Percentiles rank a stretch among this genome's conserved stretches.
Evolutionary conservation across 2,113 vertebrate genomes (phyloP).

Genomic region (Labrus mixtus): DNA sequence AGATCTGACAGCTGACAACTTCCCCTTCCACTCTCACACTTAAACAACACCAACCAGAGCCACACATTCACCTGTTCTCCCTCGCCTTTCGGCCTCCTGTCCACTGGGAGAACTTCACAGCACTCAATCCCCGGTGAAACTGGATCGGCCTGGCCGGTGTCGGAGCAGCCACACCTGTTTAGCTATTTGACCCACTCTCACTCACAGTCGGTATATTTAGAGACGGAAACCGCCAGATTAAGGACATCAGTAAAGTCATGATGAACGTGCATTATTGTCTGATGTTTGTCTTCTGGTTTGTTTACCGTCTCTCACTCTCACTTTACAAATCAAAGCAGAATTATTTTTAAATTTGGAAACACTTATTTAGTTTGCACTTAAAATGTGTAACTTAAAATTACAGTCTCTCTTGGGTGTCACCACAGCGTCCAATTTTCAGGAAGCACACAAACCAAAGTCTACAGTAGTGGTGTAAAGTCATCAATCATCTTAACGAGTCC

Average conservation of each 20-base stretch:
- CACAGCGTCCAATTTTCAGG: conserved; percentile 25
- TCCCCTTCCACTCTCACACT: conserved; percentile 4
- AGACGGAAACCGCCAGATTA: not conserved
- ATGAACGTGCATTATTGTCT: not conserved
- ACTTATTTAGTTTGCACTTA: not conserved
- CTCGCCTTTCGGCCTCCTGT: conserved; percentile 12
- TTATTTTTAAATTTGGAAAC: conserved; percentile 1
- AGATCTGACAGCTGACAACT: conserved; percentile 35
- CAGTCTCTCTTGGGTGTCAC: conserved; percentile 26
- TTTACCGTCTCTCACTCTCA: not conserved
- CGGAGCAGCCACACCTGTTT: conserved; percentile 13
- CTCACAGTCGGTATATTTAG: conserved; percentile 3
- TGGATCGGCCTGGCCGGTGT: conserved; percentile 30
- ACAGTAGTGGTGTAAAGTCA: conserved; percentile 21
- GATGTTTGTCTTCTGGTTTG: not conserved
- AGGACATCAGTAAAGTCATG: not conserved
- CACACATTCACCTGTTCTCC: conserved; percentile 42
- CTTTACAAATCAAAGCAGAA: not conserved
- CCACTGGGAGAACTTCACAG: conserved; percentile 43
- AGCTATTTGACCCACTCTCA: conserved; percentile 5
- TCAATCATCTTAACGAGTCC: conserved; percentile 13
- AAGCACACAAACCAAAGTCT: conserved; percentile 3
- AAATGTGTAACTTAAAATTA: conserved; percentile 32
- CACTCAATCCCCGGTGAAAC: conserved; percentile 53
- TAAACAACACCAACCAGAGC: not conserved